Evolutionary conservation across 2,888 invertebrate species (phyloP), one percentile per base, ranked within the genome.

Genomic region (Trilocha varians): DNA sequence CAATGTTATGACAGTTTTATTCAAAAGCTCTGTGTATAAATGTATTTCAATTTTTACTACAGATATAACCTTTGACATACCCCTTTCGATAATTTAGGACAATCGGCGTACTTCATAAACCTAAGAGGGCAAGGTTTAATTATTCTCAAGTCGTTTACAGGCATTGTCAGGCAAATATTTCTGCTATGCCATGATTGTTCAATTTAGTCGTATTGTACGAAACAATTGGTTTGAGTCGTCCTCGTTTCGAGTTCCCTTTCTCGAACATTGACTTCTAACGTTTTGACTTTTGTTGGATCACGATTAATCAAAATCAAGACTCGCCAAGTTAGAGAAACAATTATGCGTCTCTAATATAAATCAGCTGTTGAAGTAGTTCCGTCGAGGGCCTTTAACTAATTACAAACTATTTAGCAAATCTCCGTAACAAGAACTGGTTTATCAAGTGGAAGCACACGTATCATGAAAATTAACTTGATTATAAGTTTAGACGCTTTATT

Each of bases 121-220:
- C 25, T 25, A 25, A 25, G 25, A 25, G 25, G 25, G 25, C 25
- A 25, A 25, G 25, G 25, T 25, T 25, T 25, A 25, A 38, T 33
- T 41, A 36, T 36, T 41, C 32, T 16, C 8, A 34, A 35, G 14
- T 15, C 15, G 35, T 36, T 35, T 36, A 36, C 17, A 40, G 32
- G 9, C 34, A 40, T 18, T 38, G 16, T 16, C 18, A 32, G 15
- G 32, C 16, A 25, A 38, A 32, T 16, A 38, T 14, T 38, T 38
- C 16, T 32, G 32, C 38, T 38, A 25, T 38, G 25, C 18, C 38
- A 13, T 32, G 38, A 38, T 32, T 38, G 16, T 38, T 38, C 61
- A 63, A 70, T 67, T 71, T 64, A 62, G 57, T 62, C 59, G 64
- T 60, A 71, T 70, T 70, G 70, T 70, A 56, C 57, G 53, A 66